A percentile compares a stretch with the other conserved stretches of the same genome.
These are phyloP conservation scores for Zeus faber DNA, from an alignment of 2,113 vertebrate species.

Conservation along the genomic window DNA sequence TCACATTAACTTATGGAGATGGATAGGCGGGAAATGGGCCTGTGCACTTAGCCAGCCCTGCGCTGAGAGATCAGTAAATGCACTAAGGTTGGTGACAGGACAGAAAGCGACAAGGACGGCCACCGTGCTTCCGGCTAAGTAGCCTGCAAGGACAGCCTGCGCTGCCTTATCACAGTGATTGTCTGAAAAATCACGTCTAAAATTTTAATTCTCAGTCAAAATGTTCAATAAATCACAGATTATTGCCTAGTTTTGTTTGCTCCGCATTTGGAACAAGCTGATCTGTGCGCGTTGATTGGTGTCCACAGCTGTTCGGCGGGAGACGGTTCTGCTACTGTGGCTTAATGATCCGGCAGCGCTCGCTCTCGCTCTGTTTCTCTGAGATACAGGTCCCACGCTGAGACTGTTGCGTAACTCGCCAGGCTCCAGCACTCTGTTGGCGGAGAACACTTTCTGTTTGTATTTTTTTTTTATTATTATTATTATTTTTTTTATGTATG, in stretches of 20 bases:
- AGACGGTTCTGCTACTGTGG: not conserved
- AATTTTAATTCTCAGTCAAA: not conserved
- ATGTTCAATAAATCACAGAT: not conserved
- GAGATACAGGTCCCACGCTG: constrained; percentile 31
- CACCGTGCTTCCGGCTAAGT: no score
- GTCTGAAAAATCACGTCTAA: not conserved
- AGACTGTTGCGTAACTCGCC: constrained; percentile 35
- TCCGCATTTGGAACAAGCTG: not conserved
- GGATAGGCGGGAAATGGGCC: constrained; percentile 10
- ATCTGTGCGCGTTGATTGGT: not conserved
- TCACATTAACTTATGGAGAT: constrained; percentile 21
- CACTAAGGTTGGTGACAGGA: constrained; percentile 5
- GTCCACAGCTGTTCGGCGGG: constrained; percentile 1
- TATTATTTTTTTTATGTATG: constrained; percentile 17
- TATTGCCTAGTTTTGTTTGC: not conserved
- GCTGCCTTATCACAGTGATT: no score
- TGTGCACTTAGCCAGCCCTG: constrained; percentile 13
- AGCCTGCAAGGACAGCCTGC: no score
- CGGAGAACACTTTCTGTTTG: constrained; percentile 12
- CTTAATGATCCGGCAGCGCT: constrained; percentile 12
- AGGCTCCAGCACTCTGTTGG: constrained; percentile 28
- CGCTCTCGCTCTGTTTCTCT: constrained; percentile 21
- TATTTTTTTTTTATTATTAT: no score
- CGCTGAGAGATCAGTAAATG: constrained; percentile 24
- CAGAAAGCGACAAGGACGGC: constrained; percentile 8